Base-by-base conservation (phyloP, 2,797 vertebrate species). In the Sebastolobus altivelis region DNA sequence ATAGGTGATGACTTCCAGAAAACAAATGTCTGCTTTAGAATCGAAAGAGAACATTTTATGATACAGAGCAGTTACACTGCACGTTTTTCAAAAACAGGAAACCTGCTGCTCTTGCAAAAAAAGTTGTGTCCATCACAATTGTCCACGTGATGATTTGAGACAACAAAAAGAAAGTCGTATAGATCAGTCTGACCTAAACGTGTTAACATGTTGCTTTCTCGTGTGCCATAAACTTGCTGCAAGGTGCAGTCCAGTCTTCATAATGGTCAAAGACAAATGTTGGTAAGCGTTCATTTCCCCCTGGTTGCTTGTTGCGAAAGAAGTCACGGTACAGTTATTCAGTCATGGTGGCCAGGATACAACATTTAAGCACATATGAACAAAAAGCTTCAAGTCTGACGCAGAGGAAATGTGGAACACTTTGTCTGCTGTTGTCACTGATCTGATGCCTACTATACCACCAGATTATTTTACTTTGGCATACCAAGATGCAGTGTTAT, bases 211-310 rank as follows among this genome's bases (percentile, higher is more conserved):
- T 29, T 69, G 56, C 49, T 22, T 72, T 25, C 18, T 56, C 2
- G 2, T 22, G 35, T 52, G 49, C 33, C 46, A 59, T 37, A 31
- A 77, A 71, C 70, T 69, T 35, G 63, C 58, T 77, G 61, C 58
- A 77, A 25, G n/a, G 29, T 25, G 25, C 25, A 25, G 25, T 25
- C 22, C 9, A 33, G 46, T 43, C 54, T 56, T 80, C 18, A 67
- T 10, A 1, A 37, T 38, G 43, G 52, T 46, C 22, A 66, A 63
- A 61, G 22, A 67, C 7, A 60, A 69, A 56, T 1, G 2, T 4
- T 25, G 18, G 7, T n/a, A 29, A 31, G 22, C 22, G 38, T 58
- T 38, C 2, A 5, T 56, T 66, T 61, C 18, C 31, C 40, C 3
- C 31, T 25, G 22, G 8, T 31, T 66, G 35, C 31, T 69, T 63